These are phyloP conservation scores for Drosophila melanogaster DNA, from an alignment of 1,140 invertebrate genomes.

Conservation along the genomic window Release_6_plus_ISO1_MT NT_033779.5:10558501-10559000, in stretches of 20 bases:
- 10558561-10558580: slow-evolving; percentile 83
- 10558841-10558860: neutral
- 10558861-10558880: neutral
- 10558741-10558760: slow-evolving; percentile 40
- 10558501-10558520: slow-evolving; percentile 75
- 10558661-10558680: slow-evolving; percentile 32
- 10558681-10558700: slow-evolving; percentile 64
- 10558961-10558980: slow-evolving; percentile 70
- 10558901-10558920: slow-evolving; percentile 57
- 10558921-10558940: slow-evolving; percentile 44
- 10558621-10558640: neutral
- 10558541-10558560: slow-evolving; percentile 83
- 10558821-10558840: slow-evolving; percentile 12
- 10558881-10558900: slow-evolving; percentile 73
- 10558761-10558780: slow-evolving; percentile 36
- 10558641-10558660: slow-evolving; percentile 41
- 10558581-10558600: slow-evolving; percentile 56
- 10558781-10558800: slow-evolving; percentile 53
- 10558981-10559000: slow-evolving; percentile 41
- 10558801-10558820: slow-evolving; percentile 52
- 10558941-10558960: slow-evolving; percentile 17
- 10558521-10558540: slow-evolving; percentile 56
- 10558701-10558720: slow-evolving; percentile 76
- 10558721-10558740: slow-evolving; percentile 82
- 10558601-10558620: no score